Evolutionary conservation across 2,113 vertebrate genomes (phyloP), one percentile per base, ranked within the genome.

Genomic region (Vanacampus margaritifer): DNA sequence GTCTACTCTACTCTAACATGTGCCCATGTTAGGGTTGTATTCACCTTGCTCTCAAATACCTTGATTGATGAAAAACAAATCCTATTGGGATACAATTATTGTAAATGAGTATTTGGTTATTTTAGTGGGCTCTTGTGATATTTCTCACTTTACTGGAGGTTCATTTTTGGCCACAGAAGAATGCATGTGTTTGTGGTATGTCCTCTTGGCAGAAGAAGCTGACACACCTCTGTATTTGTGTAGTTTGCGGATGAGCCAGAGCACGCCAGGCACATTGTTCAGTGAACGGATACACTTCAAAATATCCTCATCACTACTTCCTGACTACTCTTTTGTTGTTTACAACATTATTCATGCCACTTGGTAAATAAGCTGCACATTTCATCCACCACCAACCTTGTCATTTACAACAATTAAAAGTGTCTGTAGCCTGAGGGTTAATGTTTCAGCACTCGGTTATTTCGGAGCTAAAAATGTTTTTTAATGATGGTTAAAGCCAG

Each of bases 201-300:
- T 74, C 82, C 62, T 26, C n/a, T 84, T 85, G 78, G 85, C 84
- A 82, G 75, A 56, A 41, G 64, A 67, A 35, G 54, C 58, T 17
- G 79, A 77, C 88, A 84, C 86, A 80, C 88, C 88, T 89, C 80
- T 32, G 64, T 82, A 67, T 79, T 81, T 82, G 64, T 80, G 67
- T 58, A 76, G 67, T 48, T 66, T 66, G 73, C 17, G 70, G 76
- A 89, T 85, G 66, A 68, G 86, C 75, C 63, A 35, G 51, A 83
- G 79, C 86, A 80, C 54, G 87, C 28, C 67, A 26, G 50, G 65
- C 46, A 4, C 50, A 39, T 48, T 23, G 5, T 51, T 65, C 36
- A 65, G 28, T 14, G 17, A 73, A 77, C 45, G 71, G 3, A 28
- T 60, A 72, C 13, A 45, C 58, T 43, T 43, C 2, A 64, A 51